phyloP scores from a whole-genome alignment of 2,888 invertebrate species.

The Pseudolycoriella hygida region DNA sequence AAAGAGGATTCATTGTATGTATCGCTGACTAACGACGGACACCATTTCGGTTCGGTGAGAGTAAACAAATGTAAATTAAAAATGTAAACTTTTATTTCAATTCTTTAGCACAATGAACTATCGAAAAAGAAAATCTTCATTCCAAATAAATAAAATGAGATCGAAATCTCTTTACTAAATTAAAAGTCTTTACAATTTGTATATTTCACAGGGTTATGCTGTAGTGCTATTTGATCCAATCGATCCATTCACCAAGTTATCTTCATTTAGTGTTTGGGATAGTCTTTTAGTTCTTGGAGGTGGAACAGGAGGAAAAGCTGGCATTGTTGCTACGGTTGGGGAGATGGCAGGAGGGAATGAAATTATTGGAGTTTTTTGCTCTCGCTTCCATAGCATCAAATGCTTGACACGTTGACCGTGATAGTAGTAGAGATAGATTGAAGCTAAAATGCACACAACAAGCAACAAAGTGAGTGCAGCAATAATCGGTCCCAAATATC shows the following conservation, averaged over 20 bases:
- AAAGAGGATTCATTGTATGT: too few relatives aligned
- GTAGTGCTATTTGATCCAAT: background rate
- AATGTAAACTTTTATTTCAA: too few relatives aligned
- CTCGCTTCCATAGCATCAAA: slow-evolving; percentile 34
- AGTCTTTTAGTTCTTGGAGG: slow-evolving; percentile 23
- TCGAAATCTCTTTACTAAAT: too few relatives aligned
- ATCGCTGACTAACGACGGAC: too few relatives aligned
- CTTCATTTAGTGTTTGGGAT: slow-evolving; percentile 16
- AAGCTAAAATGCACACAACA: slow-evolving; percentile 43
- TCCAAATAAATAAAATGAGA: too few relatives aligned
- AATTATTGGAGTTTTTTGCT: slow-evolving; percentile 12
- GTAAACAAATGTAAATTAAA: too few relatives aligned
- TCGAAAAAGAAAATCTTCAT: too few relatives aligned
- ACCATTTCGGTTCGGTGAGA: too few relatives aligned
- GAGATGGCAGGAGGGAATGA: slow-evolving; percentile 8
- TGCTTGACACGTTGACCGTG: slow-evolving; percentile 48
- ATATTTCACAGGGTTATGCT: too few relatives aligned
- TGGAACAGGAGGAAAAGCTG: slow-evolving; percentile 16
- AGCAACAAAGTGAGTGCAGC: slow-evolving; percentile 47
- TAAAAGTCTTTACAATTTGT: too few relatives aligned
- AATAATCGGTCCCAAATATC: slow-evolving; percentile 38
- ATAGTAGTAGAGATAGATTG: slow-evolving; percentile 59
- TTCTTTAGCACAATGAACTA: too few relatives aligned
- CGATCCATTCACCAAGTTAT: too few relatives aligned
- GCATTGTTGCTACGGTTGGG: slow-evolving; percentile 4